Base-by-base conservation (phyloP, 2,888 invertebrate genomes). In the Phalera bucephala region DNA sequence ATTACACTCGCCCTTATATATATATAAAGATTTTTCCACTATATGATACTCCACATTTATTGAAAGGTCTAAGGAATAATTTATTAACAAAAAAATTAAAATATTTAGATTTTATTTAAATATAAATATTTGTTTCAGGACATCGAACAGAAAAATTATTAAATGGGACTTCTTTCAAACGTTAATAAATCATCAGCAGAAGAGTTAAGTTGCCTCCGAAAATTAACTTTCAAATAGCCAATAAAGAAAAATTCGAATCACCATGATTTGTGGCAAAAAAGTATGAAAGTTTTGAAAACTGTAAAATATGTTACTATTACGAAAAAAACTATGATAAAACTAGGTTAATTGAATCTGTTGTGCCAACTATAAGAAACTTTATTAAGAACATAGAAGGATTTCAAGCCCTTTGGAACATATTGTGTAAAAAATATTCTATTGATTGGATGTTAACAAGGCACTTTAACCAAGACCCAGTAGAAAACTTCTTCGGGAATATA, bases 381-480 rank as follows among this genome's bases (percentile, higher is more conserved):
- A 9, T 22, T 22, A 22, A 22, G 9, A 22, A 3, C 3, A 22
- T 22, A n/a, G 22, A 22, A 22, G 22, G 22, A 9, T 9, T 22
- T 9, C n/a, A 22, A 22, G 22, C 22, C 22, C 9, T 22, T 7
- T 22, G 22, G 22, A 22, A 22, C n/a, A 25, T 25, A 10, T 25
- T 25, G 25, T 25, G 10, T 5, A 25, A 25, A 25, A 25, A 25
- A 25, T 25, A 25, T 25, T 10, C 9, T 25, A 21, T 31, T 31
- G 31, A 31, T 7, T 10, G 11, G 8, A 31, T 31, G 31, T 12
- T 31, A 14, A 31, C 21, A n/a, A 21, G 31, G 13, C 22, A 12
- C 7, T 21, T 30, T 13, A 30, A 30, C 10, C 28, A 28, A 28
- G 28, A 28, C 15, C 28, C 28, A 28, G n/a, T 28, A 3, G 28